A percentile compares a stretch with the other conserved stretches of the same genome.
phyloP scores from a whole-genome alignment of 2,888 invertebrate genomes.

The Spicauda simplicius region DNA sequence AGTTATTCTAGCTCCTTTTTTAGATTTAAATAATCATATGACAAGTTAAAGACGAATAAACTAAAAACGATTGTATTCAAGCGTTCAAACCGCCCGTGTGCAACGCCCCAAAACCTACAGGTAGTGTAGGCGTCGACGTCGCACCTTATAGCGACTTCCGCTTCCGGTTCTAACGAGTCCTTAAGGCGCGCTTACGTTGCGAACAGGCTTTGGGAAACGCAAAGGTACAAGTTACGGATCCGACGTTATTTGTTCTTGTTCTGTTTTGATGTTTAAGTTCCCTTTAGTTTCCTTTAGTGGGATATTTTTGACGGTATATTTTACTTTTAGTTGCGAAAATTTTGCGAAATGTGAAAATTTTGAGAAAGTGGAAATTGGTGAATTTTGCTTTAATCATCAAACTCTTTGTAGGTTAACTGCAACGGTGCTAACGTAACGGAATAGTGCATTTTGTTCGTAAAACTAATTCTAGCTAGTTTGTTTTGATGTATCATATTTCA shows the following conservation, averaged over 20 bases:
- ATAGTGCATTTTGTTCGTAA: too few species aligned
- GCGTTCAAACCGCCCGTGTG: neutral
- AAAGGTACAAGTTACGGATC: conserved; percentile 8
- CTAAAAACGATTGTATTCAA: too few species aligned
- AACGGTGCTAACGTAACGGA: too few species aligned
- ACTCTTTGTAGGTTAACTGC: too few species aligned
- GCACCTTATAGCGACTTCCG: conserved; percentile 23
- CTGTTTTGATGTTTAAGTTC: neutral
- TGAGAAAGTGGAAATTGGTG: too few species aligned
- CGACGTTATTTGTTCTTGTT: conserved; percentile 10
- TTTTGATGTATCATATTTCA: too few species aligned
- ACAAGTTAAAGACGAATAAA: too few species aligned
- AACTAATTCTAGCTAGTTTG: too few species aligned
- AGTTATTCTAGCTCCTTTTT: too few species aligned
- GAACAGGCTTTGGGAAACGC: conserved; percentile 20
- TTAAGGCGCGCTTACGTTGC: conserved; percentile 16
- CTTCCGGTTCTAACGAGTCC: conserved; percentile 31
- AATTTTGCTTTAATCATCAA: too few species aligned
- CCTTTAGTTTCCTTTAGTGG: neutral
- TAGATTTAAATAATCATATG: too few species aligned
- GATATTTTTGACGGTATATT: neutral
- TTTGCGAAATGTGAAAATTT: neutral
- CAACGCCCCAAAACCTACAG: conserved; percentile 20
- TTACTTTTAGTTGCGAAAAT: neutral
- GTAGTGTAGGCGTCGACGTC: conserved; percentile 19